Evolutionary conservation across 2,888 invertebrate species (phyloP).

Genomic region (Oligia fasciuncula): DNA sequence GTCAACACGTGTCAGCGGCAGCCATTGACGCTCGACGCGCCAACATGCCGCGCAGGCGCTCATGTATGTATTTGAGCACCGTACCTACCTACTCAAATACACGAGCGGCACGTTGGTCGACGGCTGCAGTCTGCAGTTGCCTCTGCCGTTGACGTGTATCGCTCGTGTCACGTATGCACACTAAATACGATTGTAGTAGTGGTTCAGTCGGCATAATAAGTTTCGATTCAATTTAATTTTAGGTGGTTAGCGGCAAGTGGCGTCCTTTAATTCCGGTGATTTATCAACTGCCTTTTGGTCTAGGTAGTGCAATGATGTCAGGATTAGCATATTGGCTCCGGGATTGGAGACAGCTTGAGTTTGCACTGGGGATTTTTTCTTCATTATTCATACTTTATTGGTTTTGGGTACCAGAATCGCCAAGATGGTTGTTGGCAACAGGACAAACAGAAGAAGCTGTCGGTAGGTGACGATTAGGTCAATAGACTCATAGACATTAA

Average conservation of each 20-base stretch:
- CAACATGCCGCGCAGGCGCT: too few relatives aligned
- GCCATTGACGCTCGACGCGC: neutral
- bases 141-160: neutral
- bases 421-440: constrained; percentile 91
- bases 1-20: neutral
- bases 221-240: constrained; percentile 46
- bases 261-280: constrained; percentile 90
- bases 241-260: constrained; percentile 91
- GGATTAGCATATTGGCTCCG: constrained; percentile 89
- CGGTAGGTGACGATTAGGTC: constrained; percentile 69
- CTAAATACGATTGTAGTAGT: neutral
- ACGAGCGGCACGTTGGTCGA: neutral
- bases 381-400: constrained; percentile 85
- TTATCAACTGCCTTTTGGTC: constrained; percentile 91
- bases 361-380: constrained; percentile 88
- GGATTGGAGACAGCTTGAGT: constrained; percentile 91
- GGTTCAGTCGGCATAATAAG: neutral
- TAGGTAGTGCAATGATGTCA: constrained; percentile 90
- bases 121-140: neutral
- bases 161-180: neutral
- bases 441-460: constrained; percentile 88
- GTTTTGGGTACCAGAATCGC: constrained; percentile 91
- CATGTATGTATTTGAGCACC: too few relatives aligned
- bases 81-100: too few relatives aligned
- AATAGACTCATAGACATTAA: neutral